phyloP scores from a whole-genome alignment of 2,797 vertebrate species.

The Cheirogaleus major region DNA sequence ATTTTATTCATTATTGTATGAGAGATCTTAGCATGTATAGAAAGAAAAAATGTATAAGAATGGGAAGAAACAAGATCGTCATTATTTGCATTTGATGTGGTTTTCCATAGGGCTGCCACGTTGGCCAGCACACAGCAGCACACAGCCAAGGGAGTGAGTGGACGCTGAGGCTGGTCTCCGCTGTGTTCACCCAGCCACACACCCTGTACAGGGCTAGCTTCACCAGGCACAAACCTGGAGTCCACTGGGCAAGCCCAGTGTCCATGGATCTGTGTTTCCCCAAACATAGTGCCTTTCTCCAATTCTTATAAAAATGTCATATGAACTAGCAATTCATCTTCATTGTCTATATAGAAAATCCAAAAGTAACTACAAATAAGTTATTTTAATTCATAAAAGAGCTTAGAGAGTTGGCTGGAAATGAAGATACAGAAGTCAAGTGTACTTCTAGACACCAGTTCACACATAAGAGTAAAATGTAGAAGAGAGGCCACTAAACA shows the following conservation, averaged over 20 bases:
- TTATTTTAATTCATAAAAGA: not conserved
- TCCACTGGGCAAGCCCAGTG: not conserved
- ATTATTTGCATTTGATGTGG: not conserved
- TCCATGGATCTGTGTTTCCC: not conserved
- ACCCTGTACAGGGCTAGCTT: not conserved
- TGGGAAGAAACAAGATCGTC: not conserved
- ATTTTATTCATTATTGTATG: conserved; percentile 28
- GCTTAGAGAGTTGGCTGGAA: not conserved
- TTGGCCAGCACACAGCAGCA: not conserved
- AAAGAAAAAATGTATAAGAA: not conserved
- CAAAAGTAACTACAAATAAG: not conserved
- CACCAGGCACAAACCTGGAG: not conserved
- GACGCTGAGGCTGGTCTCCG: not conserved
- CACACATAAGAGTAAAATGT: not conserved
- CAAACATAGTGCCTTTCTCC: not conserved
- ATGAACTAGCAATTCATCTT: not conserved
- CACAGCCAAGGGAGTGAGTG: not conserved
- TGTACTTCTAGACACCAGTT: not conserved
- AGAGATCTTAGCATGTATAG: not conserved
- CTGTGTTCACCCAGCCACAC: not conserved
- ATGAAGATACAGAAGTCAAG: not conserved
- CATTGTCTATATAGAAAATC: not conserved
- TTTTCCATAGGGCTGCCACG: not conserved
- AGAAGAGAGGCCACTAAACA: not conserved
- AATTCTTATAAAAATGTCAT: not conserved